Evolutionary conservation across 2,888 invertebrate species (phyloP), one percentile per base, ranked within the genome.

Genomic region (Synergus gifuensis): DNA sequence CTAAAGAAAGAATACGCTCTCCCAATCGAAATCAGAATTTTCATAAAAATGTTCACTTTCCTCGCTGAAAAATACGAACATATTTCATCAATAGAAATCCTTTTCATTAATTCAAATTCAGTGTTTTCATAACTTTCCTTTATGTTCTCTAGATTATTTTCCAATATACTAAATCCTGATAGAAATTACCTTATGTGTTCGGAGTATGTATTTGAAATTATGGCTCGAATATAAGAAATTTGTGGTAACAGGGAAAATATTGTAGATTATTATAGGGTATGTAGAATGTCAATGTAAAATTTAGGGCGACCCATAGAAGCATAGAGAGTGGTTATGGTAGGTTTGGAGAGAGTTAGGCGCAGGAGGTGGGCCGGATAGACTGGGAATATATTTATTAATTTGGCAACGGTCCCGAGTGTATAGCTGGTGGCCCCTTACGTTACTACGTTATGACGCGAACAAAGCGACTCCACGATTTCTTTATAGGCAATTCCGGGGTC

Each of bases 351-450:
- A 64, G 54, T 67, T 76, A 66, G 69, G 79, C 64, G 77, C 22
- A 76, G 60, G 64, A 76, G 81, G 78, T 76, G 85, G 83, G 82
- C 80, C 84, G 83, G 85, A 89, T 90, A 87, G 89, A 88, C 89
- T 87, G 87, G 82, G 87, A 88, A 91, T 91, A 89, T 92, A 92
- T 92, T 92, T 92, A 92, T 92, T 92, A 92, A 92, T 92, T 92
- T 92, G 92, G 91, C 91, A 90, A 87, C 84, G 86, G 84, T 90
- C 90, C 91, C 90, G 88, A 85, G 85, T 87, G 87, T 89, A 88
- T 88, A 88, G 89, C 88, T 86, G 84, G 87, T 87, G 86, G 87
- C 87, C 86, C 87, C 87, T 90, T 90, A 89, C 89, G 88, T 91
- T 90, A 90, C 90, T 89, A 89, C 89, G 91, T 91, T 91, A 91